Conservation (phyloP, 2,888 invertebrate genomes). For the Dryadula phaetusa region DNA sequence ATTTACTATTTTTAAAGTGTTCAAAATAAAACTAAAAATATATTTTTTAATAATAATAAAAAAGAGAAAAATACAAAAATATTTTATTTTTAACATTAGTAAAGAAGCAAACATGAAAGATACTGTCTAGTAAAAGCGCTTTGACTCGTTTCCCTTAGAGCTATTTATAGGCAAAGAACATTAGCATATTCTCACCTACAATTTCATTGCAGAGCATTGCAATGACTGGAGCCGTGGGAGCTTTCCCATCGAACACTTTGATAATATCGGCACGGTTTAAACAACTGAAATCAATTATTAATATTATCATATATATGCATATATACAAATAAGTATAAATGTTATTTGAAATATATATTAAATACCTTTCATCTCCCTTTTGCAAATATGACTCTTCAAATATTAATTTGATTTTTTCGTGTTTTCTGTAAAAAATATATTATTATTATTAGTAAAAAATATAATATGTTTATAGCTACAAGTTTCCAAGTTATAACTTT, state of each 20-base stretch:
- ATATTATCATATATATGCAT: background rate
- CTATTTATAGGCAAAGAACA: background rate
- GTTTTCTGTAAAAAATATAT: conserved; percentile 86
- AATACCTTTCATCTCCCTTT: conserved; percentile 90
- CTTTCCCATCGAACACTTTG: conserved; percentile 92
- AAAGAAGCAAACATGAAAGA: background rate
- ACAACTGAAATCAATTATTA: conserved; percentile 85
- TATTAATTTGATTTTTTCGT: conserved; percentile 90
- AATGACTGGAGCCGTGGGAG: conserved; percentile 88
- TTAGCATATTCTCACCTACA: conserved; percentile 67
- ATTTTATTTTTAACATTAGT: background rate
- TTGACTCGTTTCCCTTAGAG: too few species aligned
- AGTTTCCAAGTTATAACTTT: too few species aligned
- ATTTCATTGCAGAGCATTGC: conserved; percentile 92
- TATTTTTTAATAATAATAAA: too few species aligned
- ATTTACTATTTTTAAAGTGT: too few species aligned
- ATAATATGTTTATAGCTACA: too few species aligned
- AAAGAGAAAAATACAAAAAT: background rate
- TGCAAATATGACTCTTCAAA: conserved; percentile 92
- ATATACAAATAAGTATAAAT: too few species aligned
- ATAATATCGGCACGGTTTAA: conserved; percentile 92
- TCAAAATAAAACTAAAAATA: too few species aligned
- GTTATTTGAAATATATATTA: too few species aligned
- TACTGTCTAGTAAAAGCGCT: background rate
- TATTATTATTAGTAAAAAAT: too few species aligned